These are phyloP conservation scores for Drosophila birchii DNA, from an alignment of 2,888 invertebrate species.

Conservation along the genomic window DNA sequence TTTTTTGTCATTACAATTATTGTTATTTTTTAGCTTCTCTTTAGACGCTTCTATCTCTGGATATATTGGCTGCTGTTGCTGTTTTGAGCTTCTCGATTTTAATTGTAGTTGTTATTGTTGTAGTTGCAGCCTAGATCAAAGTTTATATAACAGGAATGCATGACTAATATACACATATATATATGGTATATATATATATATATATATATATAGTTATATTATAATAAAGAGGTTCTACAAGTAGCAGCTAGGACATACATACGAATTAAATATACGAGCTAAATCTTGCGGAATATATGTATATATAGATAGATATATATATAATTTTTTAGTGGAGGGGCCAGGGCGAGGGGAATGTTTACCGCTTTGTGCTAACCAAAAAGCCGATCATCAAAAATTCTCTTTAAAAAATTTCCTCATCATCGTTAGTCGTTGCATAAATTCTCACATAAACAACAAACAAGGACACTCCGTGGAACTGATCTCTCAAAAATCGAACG, in stretches of 20 bases:
- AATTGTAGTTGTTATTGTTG: conserved; percentile 33
- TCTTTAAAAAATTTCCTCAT: conserved; percentile 15
- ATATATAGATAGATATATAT: conserved; percentile 18
- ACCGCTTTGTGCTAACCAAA: conserved; percentile 73
- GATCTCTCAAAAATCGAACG: conserved; percentile 37
- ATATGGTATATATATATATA: conserved; percentile 42
- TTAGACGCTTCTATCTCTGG: conserved; percentile 62
- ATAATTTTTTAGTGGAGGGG: conserved; percentile 12
- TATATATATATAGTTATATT: conserved; percentile 15
- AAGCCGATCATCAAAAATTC: conserved; percentile 53
- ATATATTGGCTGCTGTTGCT: conserved; percentile 50
- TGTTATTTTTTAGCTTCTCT: conserved; percentile 70
- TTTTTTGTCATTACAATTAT: conserved; percentile 53
- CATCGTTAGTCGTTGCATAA: conserved; percentile 21
- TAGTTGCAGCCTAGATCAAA: conserved; percentile 62
- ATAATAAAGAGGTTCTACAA: conserved; percentile 66
- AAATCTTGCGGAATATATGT: conserved; percentile 10
- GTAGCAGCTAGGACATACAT: conserved; percentile 62
- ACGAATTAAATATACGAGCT: conserved; percentile 40
- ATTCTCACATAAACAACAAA: conserved; percentile 42
- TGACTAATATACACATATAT: conserved; percentile 61
- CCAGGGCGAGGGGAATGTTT: conserved; percentile 65
- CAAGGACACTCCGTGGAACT: conserved; percentile 37
- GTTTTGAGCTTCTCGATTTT: conserved; percentile 67
- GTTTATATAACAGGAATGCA: conserved; percentile 80